Evolutionary conservation across 2,888 invertebrate species (phyloP), one percentile per base, ranked within the genome.

Genomic region (Serripes groenlandicus): DNA sequence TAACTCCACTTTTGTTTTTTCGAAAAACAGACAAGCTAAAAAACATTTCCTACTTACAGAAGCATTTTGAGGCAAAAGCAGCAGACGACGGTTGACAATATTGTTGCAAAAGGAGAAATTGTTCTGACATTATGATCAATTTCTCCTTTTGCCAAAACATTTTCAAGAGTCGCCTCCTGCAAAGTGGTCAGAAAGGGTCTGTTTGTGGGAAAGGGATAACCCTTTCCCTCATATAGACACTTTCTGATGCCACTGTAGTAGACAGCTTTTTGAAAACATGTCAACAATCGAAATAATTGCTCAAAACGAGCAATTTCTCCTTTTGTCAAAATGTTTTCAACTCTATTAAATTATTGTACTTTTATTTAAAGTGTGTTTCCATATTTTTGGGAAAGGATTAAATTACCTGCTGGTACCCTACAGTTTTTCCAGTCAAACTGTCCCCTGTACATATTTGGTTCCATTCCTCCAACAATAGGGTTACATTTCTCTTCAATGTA

Each of bases 361-460:
- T n/a, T n/a, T n/a, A n/a, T n/a, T n/a, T n/a, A n/a, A n/a, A 11
- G 9, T 42, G 9, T 42, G 42, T 42, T 42, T 42, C 9, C 18
- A 42, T 42, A 11, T 42, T 42, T 2, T 2, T 56, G 56, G n/a
- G 11, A 56, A 56, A 56, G 56, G 56, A 26, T 56, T 56, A 56
- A 56, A 15, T 70, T 75, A 93, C 93, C 93, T 88, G 84, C 96
- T 0, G 97, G 97, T 54, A 91, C 88, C 70, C 96, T 96, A 89
- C 97, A 97, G 0, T 96, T 96, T 91, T 97, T 97, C 96, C 98
- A 97, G 92, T 97, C 97, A 93, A 98, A 97, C 78, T 97, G 96
- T 0, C 98, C 98, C 92, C 97, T 96, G 95, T 98, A 98, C 98
- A 99, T 98, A 84, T 98, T 98, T 7, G 98, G 98, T 95, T 99